phyloP scores from a whole-genome alignment of 2,113 vertebrate species.

The Apeltes quadracus region DNA sequence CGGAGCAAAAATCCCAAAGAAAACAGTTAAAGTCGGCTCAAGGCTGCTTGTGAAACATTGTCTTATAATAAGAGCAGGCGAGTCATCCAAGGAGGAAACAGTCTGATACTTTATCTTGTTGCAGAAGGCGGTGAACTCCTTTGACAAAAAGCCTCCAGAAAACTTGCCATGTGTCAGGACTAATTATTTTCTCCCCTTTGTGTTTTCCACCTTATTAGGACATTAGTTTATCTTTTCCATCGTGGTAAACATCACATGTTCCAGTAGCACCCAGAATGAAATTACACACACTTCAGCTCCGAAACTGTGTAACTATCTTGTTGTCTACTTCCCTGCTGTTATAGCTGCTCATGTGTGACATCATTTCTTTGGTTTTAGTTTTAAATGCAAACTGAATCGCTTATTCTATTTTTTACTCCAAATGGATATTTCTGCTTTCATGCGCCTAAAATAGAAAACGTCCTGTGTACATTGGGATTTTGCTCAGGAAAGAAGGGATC shows the following conservation, averaged over 20 bases:
- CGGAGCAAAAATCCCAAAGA: constrained; percentile 35
- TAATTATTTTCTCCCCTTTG: constrained; percentile 1
- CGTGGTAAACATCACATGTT: constrained; percentile 20
- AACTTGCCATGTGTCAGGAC: neutral
- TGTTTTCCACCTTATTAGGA: constrained; percentile 6
- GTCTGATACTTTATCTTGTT: constrained; percentile 37
- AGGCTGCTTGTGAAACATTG: constrained; percentile 36
- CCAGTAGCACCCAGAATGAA: constrained; percentile 39
- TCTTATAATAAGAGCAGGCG: constrained; percentile 23
- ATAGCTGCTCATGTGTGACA: constrained; percentile 15
- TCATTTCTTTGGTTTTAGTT: neutral
- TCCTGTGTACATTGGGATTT: neutral
- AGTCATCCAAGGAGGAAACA: constrained; percentile 38
- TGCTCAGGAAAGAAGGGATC: constrained; percentile 5
- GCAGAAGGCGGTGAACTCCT: constrained; percentile 13
- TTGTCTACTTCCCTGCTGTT: constrained; percentile 19
- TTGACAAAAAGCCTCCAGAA: constrained; percentile 10
- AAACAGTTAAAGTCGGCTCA: constrained; percentile 33
- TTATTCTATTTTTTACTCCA: neutral
- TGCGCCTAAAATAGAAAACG: neutral
- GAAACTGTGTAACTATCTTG: constrained; percentile 20
- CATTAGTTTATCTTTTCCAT: neutral
- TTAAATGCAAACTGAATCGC: no score
- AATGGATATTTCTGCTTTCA: neutral
- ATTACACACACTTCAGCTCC: constrained; percentile 2